Percentiles rank a stretch among this genome's conserved stretches.
Evolutionary conservation across 2,888 invertebrate genomes (phyloP).

Genomic region (Agrenia bidenticulata): DNA sequence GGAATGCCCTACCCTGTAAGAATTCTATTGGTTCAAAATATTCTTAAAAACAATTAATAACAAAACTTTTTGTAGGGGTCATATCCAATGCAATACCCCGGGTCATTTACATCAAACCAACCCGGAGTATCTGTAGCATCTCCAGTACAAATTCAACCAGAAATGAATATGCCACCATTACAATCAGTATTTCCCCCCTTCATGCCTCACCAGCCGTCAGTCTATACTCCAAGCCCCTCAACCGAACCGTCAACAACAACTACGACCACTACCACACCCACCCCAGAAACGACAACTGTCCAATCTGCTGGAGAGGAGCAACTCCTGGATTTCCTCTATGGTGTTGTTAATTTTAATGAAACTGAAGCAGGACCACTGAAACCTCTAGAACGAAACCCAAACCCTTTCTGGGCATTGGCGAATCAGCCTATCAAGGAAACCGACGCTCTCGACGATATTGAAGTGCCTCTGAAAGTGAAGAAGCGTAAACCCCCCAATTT

Average conservation of each 20-base stretch:
- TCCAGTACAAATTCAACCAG: background rate
- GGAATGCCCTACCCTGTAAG: slow-evolving; percentile 26
- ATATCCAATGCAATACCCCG: too few species aligned
- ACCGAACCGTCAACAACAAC: slow-evolving; percentile 2
- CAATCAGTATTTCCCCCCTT: too few species aligned
- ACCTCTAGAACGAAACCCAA: background rate
- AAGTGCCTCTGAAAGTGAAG: slow-evolving; percentile 2
- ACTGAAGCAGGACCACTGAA: background rate
- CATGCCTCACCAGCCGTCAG: background rate
- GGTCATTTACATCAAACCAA: background rate
- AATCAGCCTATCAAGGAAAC: background rate
- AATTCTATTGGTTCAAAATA: too few species aligned
- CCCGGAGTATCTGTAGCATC: background rate
- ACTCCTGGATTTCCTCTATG: slow-evolving; percentile 27
- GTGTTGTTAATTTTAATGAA: slow-evolving; percentile 29
- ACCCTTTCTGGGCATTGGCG: slow-evolving; percentile 2
- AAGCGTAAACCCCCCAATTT: background rate
- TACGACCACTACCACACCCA: slow-evolving; percentile 7
- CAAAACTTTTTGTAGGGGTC: too few species aligned
- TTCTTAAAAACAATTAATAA: background rate
- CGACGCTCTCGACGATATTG: background rate
- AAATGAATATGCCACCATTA: slow-evolving; percentile 3
- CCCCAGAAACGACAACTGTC: slow-evolving; percentile 14
- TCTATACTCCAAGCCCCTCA: background rate
- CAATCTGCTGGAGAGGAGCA: slow-evolving; percentile 23